Evolutionary conservation across 1,140 invertebrate species (phyloP).

Genomic region (Andrena cerasifolii): DNA sequence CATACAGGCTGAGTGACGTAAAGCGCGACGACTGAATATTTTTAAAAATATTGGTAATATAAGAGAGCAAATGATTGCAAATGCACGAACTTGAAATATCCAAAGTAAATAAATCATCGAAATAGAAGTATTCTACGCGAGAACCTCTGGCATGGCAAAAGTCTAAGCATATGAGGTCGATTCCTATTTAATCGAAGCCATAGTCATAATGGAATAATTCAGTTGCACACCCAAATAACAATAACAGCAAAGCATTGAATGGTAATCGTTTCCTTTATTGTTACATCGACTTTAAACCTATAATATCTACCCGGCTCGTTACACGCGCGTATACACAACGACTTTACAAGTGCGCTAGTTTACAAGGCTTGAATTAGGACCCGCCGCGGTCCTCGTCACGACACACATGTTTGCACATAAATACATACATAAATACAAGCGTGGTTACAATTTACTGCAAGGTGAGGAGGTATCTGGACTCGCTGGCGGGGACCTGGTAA

Average conservation of each 20-base stretch:
- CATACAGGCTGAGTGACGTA: too few species aligned
- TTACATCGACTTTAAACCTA: slow-evolving; percentile 27
- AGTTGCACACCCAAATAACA: neutral
- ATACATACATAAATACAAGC: neutral
- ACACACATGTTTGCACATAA: neutral
- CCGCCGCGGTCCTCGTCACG: neutral
- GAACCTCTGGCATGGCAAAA: too few species aligned
- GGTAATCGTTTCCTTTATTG: slow-evolving; percentile 40
- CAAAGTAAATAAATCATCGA: too few species aligned
- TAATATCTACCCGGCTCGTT: neutral
- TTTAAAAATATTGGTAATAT: too few species aligned
- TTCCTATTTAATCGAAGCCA: too few species aligned
- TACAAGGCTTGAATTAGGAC: neutral
- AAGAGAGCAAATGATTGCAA: too few species aligned
- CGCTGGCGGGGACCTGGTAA: slow-evolving; percentile 66
- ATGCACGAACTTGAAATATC: too few species aligned
- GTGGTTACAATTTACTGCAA: slow-evolving; percentile 42
- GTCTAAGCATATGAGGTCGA: too few species aligned
- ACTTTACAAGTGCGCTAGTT: slow-evolving; percentile 16
- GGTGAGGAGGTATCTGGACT: slow-evolving; percentile 74
- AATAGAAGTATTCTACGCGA: too few species aligned
- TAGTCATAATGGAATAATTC: too few species aligned
- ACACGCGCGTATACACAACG: neutral
- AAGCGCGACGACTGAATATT: too few species aligned
- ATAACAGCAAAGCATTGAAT: neutral